Evolutionary conservation across 2,797 vertebrate genomes (phyloP).

Genomic region (Limnodromus scolopaceus): DNA sequence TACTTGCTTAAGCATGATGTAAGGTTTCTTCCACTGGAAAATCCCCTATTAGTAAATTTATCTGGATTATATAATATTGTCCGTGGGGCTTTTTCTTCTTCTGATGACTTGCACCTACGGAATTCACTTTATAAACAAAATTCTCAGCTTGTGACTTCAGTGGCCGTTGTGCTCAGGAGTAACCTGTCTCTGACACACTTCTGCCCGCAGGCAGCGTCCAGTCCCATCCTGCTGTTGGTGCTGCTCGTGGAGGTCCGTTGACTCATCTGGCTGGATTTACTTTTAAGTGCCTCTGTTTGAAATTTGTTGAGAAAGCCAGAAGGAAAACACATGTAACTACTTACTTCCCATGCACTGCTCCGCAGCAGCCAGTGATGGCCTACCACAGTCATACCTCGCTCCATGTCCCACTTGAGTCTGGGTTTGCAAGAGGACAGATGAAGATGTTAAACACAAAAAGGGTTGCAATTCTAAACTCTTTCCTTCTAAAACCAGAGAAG

Average conservation of each 20-base stretch:
- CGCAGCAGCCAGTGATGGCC: background rate
- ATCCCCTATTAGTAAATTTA: slow-evolving; percentile 66
- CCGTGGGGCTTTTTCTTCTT: slow-evolving; percentile 36
- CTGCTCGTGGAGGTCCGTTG: background rate
- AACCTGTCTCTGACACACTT: background rate
- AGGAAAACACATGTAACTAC: background rate
- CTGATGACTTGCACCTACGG: background rate
- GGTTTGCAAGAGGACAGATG: background rate
- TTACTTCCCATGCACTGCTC: background rate
- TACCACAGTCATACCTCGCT: background rate
- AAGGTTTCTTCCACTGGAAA: slow-evolving; percentile 70
- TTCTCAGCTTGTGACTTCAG: slow-evolving; percentile 6
- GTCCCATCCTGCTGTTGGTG: background rate
- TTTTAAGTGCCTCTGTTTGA: background rate
- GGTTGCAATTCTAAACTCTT: background rate
- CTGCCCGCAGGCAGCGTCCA: background rate
- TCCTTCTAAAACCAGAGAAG: background rate
- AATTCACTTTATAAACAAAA: slow-evolving; percentile 42
- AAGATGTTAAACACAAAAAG: background rate
- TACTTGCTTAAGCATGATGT: slow-evolving; percentile 59
- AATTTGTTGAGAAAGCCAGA: background rate
- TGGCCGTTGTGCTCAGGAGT: background rate
- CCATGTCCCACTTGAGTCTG: fast-evolving
- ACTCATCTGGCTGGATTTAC: background rate
- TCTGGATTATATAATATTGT: slow-evolving; percentile 50